phyloP scores from a whole-genome alignment of 2,888 invertebrate genomes.

The Tachina grossa region DNA sequence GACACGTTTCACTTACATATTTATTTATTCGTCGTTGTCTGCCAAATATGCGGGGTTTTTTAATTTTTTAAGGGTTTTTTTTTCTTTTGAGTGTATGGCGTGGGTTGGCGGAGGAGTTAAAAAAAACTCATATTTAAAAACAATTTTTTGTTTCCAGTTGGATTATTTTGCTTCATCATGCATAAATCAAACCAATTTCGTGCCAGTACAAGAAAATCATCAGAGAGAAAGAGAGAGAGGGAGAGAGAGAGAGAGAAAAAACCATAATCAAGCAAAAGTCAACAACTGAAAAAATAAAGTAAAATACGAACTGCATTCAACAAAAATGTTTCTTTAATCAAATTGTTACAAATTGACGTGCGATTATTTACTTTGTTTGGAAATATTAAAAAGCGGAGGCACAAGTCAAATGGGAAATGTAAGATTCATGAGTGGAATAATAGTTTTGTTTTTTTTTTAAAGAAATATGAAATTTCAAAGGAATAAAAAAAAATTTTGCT shows the following conservation, averaged over 20 bases:
- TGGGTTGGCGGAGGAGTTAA: slow-evolving; percentile 64
- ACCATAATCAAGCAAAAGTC: slow-evolving; percentile 56
- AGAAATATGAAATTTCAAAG: not conserved
- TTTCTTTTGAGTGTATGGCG: not conserved
- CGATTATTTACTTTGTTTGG: slow-evolving; percentile 15
- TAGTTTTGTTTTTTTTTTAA: not conserved
- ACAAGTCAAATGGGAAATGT: not conserved
- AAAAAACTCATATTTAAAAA: slow-evolving; percentile 74
- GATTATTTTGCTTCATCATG: slow-evolving; percentile 80
- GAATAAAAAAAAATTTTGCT: too few species aligned
- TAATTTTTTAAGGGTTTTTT: not conserved
- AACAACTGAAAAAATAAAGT: slow-evolving; percentile 50
- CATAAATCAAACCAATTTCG: slow-evolving; percentile 78
- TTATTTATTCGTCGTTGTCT: not conserved
- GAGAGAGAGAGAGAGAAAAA: too few species aligned
- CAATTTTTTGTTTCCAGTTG: slow-evolving; percentile 78
- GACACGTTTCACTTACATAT: not conserved
- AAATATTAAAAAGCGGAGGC: slow-evolving; percentile 25
- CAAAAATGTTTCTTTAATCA: slow-evolving; percentile 7
- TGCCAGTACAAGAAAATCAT: slow-evolving; percentile 53
- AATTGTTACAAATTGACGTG: slow-evolving; percentile 52
- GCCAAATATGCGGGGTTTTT: not conserved
- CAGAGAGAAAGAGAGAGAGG: slow-evolving; percentile 47
- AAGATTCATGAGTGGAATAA: not conserved
- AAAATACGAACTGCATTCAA: slow-evolving; percentile 28